Evolutionary conservation across 2,113 vertebrate species (phyloP).

Genomic region (Vicugna pacos): DNA sequence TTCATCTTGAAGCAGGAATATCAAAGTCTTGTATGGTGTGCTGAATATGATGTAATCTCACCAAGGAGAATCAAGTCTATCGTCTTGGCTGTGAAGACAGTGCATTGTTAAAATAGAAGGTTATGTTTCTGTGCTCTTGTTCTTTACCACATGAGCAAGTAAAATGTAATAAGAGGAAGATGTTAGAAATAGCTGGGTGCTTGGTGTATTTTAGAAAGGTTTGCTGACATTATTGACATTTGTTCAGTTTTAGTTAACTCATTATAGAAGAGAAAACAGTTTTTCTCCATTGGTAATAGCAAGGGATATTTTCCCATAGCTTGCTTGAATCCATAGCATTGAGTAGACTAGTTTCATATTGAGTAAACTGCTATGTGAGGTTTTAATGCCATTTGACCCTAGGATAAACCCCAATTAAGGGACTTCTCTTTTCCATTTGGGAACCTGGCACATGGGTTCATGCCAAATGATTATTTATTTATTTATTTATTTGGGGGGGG

Average conservation of each 20-base stretch:
- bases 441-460: constrained; percentile 20
- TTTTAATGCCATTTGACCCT: constrained; percentile 28
- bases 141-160: constrained; percentile 41
- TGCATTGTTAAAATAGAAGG: background rate
- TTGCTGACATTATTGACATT: constrained; percentile 21
- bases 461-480: background rate
- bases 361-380: background rate
- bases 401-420: background rate
- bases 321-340: constrained; percentile 32
- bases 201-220: constrained; percentile 1
- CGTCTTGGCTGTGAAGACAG: background rate
- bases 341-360: background rate
- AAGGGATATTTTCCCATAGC: background rate
- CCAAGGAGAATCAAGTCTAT: background rate
- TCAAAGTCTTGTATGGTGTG: background rate
- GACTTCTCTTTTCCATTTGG: constrained; percentile 34
- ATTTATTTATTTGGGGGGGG: no score
- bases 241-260: constrained; percentile 45
- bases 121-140: background rate
- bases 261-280: background rate
- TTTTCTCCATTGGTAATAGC: constrained; percentile 45
- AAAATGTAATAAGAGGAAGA: background rate
- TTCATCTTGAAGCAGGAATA: constrained; percentile 26
- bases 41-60: background rate
- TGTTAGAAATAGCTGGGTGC: background rate